Evolutionary conservation across 2,888 invertebrate genomes (phyloP).

Genomic region (Sepiola atlantica): DNA sequence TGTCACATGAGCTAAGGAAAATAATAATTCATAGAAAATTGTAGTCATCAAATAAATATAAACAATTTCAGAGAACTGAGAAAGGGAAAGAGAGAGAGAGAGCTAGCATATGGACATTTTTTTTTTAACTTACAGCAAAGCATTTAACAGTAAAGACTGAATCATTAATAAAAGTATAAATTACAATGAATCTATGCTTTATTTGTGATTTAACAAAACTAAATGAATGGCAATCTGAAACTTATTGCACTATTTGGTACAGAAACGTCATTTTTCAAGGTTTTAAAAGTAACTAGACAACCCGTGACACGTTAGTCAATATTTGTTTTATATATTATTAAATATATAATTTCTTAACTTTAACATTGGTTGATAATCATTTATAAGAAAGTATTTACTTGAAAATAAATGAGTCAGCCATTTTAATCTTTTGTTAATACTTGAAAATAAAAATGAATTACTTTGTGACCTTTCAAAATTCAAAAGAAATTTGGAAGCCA

Average conservation of each 20-base stretch:
- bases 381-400: no score
- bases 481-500: no score
- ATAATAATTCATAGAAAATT: not conserved
- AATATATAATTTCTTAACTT: no score
- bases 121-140: slow-evolving; percentile 15
- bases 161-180: not conserved
- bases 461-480: no score
- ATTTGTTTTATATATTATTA: no score
- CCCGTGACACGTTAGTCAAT: no score
- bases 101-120: not conserved
- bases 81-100: not conserved
- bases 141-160: not conserved
- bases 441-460: no score
- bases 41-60: not conserved
- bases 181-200: not conserved
- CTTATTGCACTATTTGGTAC: not conserved
- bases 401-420: no score
- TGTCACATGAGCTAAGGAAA: not conserved
- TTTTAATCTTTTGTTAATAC: no score
- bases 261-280: no score
- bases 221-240: not conserved
- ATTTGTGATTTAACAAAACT: not conserved
- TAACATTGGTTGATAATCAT: no score
- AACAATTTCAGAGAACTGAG: not conserved
- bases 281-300: no score